These are phyloP conservation scores for Tanypteryx hageni DNA, from an alignment of 2,888 invertebrate genomes.

Conservation along the genomic window DNA sequence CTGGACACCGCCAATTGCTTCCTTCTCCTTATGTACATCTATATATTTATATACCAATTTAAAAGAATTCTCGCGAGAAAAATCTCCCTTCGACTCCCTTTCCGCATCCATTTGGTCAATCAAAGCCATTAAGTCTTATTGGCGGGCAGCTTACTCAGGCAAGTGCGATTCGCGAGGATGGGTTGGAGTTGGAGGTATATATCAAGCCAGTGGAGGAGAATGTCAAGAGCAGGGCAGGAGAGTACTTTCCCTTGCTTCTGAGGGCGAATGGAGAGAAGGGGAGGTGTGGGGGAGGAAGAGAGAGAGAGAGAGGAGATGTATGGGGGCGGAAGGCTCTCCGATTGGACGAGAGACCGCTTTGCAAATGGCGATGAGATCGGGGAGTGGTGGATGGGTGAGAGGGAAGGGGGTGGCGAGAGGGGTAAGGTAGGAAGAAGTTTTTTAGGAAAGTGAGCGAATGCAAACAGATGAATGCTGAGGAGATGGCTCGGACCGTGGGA, in stretches of 20 bases:
- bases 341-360: neutral
- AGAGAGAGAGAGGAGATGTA: neutral
- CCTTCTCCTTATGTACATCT: neutral
- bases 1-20: neutral
- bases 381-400: neutral
- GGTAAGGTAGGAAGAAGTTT: neutral
- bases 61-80: neutral
- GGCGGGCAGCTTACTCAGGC: conserved; percentile 7
- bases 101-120: conserved; percentile 16
- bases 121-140: conserved; percentile 32
- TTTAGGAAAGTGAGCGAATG: conserved; percentile 22
- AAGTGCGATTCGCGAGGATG: neutral
- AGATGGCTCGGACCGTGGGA: neutral
- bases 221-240: conserved; percentile 21
- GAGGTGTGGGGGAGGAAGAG: neutral
- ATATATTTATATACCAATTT: neutral
- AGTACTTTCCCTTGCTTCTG: conserved; percentile 14
- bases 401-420: neutral
- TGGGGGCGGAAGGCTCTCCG: conserved; percentile 4
- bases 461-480: conserved; percentile 28
- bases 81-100: neutral
- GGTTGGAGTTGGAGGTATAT: neutral
- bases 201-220: neutral
- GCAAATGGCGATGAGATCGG: conserved; percentile 28
- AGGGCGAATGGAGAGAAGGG: neutral